Evolutionary conservation across 2,797 vertebrate genomes (phyloP), one percentile per base, ranked within the genome.

Genomic region (Caiman crocodilus): DNA sequence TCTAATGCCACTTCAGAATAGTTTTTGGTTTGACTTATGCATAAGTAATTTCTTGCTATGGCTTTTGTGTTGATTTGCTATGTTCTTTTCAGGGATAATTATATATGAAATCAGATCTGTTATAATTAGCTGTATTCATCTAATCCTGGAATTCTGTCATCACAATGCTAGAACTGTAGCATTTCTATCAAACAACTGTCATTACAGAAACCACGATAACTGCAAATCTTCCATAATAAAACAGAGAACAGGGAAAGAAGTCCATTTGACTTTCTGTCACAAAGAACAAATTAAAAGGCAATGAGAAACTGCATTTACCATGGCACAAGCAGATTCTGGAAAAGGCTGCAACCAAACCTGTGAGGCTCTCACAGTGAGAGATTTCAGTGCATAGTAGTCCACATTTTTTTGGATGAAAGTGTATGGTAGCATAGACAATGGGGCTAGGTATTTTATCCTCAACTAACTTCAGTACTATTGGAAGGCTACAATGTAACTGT

Each of bases 241-340:
- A 93, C 8, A 25, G 55, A 67, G 89, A 85, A 84, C 17, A 15
- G 42, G 57, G 55, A 15, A 85, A 88, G 87, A 87, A 85, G 10
- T n/a, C 63, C 78, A 79, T 90, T 92, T 91, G 91, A 92, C 73
- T 80, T 85, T 21, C 32, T 79, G 80, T 79, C 1, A 0, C 59
- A 84, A 82, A 76, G 73, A 94, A 87, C 57, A 85, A 95, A 91
- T 93, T 95, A 95, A 93, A 91, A 93, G 64, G 15, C 76, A 67
- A 1, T 76, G 82, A 79, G 67, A 85, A 58, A 90, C 64, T 92
- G 60, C 55, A 77, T 96, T 67, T 92, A 42, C 89, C 90, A 57
- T 57, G 77, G 26, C 67, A 35, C 23, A 63, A 77, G 56, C 74
- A 88, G 91, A 75, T 94, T 80, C 88, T 87, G 88, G 67, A 91